phyloP scores from a whole-genome alignment of 2,888 invertebrate species.

The Drosophila emarginata region DNA sequence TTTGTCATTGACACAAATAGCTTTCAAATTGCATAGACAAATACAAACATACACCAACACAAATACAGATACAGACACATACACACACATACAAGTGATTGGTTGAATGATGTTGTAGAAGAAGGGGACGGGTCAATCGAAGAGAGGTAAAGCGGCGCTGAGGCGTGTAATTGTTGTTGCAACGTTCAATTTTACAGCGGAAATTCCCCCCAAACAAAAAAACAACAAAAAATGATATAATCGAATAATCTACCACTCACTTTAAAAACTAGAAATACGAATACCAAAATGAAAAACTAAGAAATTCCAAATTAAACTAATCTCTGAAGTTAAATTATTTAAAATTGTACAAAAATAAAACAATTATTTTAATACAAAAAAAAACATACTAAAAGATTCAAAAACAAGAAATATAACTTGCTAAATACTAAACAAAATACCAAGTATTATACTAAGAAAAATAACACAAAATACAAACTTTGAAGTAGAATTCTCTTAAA shows the following conservation, averaged over 20 bases:
- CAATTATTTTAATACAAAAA: too few species aligned
- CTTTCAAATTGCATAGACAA: constrained; percentile 74
- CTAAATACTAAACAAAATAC: too few species aligned
- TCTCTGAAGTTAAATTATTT: too few species aligned
- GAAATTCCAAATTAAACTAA: neutral
- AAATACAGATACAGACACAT: constrained; percentile 25
- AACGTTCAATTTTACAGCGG: constrained; percentile 61
- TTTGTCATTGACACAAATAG: constrained; percentile 78
- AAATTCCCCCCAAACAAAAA: constrained; percentile 50
- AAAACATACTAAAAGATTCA: too few species aligned
- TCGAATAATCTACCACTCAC: constrained; percentile 2
- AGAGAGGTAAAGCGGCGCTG: constrained; percentile 6
- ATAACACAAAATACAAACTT: too few species aligned
- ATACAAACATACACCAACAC: constrained; percentile 38
- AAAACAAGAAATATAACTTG: too few species aligned
- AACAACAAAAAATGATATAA: constrained; percentile 8
- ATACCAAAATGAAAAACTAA: neutral
- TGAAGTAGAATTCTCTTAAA: too few species aligned
- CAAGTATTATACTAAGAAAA: too few species aligned
- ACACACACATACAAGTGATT: constrained; percentile 14
- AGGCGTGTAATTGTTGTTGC: constrained; percentile 40
- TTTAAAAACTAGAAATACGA: neutral
- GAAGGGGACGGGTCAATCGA: constrained; percentile 13
- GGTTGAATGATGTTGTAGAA: constrained; percentile 3
- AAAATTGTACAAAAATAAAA: too few species aligned